phyloP scores from a whole-genome alignment of 92 coral and sea anemone genomes.

The Zoanthus gigantus region DNA sequence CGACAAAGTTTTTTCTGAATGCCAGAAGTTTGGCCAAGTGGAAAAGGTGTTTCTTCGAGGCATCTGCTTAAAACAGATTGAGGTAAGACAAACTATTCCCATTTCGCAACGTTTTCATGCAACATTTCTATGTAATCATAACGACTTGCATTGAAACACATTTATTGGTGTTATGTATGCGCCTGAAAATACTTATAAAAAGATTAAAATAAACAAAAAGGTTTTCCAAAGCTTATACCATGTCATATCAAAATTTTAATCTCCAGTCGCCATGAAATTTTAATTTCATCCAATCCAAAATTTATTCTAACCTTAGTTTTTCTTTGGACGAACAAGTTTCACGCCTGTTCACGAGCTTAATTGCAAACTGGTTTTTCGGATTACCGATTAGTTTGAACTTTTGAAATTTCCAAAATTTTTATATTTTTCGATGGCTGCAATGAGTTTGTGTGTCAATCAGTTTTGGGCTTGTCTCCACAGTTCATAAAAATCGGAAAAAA shows the following conservation, averaged over 20 bases:
- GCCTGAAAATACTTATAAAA: neutral
- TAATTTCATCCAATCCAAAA: conserved; percentile 14
- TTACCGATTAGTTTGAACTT: neutral
- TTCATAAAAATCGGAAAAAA: neutral
- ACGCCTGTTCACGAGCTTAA: neutral
- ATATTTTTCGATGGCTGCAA: neutral
- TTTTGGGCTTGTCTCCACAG: neutral
- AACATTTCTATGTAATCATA: neutral
- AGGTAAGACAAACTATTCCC: neutral
- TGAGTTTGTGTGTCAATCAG: neutral
- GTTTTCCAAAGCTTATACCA: neutral
- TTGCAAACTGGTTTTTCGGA: neutral
- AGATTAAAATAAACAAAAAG: neutral
- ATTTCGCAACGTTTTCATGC: neutral
- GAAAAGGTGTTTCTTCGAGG: neutral
- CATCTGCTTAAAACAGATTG: neutral
- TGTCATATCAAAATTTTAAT: conserved; percentile 32
- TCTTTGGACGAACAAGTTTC: neutral
- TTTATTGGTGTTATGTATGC: neutral
- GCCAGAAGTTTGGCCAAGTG: neutral
- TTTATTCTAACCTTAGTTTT: neutral
- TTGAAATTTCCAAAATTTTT: neutral
- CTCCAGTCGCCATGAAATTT: conserved; percentile 28
- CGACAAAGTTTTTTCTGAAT: neutral
- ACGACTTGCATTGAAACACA: neutral